These are phyloP conservation scores for Perodicticus potto DNA, from an alignment of 2,797 vertebrate genomes.

Conservation along the genomic window DNA sequence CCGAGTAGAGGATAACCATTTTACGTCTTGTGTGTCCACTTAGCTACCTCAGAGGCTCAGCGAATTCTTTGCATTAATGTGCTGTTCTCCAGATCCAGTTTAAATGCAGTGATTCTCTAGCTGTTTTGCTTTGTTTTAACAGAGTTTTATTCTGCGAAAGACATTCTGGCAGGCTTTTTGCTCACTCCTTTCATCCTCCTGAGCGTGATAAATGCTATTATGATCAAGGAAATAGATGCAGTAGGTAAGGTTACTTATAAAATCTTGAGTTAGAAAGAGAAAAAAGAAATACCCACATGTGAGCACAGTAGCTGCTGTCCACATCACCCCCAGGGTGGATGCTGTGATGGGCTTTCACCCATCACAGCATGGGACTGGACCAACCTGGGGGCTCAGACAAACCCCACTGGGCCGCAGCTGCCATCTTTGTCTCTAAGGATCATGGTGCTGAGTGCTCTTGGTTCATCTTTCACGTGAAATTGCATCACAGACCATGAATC, in stretches of 20 bases:
- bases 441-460: neutral
- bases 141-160: constrained; percentile 24
- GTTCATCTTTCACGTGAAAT: constrained; percentile 53
- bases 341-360: neutral
- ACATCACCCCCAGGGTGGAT: neutral
- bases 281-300: neutral
- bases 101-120: neutral
- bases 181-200: constrained; percentile 35
- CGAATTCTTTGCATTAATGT: constrained; percentile 41
- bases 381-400: neutral
- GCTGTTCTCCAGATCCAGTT: constrained; percentile 21
- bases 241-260: constrained; percentile 34
- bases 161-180: constrained; percentile 12
- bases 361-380: neutral
- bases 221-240: constrained; percentile 10
- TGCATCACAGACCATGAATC: constrained; percentile 45
- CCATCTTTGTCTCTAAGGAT: neutral
- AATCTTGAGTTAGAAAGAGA: constrained; percentile 39
- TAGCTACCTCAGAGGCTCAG: constrained; percentile 30
- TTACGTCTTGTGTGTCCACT: neutral
- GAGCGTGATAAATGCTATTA: constrained; percentile 44
- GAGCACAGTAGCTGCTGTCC: neutral
- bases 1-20: neutral
- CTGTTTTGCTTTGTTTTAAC: constrained; percentile 22
- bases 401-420: neutral